Conservation (phyloP, 1,140 invertebrate genomes). For the Lordiphosa mommai region DNA sequence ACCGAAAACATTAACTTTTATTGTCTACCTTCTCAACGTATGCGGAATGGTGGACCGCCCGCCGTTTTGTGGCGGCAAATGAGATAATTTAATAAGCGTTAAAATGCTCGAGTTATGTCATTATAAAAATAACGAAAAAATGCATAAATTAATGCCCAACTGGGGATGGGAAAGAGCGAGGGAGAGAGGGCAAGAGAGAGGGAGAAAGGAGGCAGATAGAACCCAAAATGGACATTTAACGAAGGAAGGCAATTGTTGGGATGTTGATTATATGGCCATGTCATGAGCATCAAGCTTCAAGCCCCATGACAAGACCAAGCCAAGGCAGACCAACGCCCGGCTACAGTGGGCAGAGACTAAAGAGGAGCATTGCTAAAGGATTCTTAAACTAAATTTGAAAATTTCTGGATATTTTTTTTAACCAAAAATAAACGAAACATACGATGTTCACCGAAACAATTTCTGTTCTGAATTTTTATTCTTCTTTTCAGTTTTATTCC, state of each 20-base stretch:
- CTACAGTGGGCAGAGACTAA: constrained; percentile 1
- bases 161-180: background rate
- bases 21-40: constrained; percentile 49
- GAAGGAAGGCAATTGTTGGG: constrained; percentile 63
- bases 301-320: constrained; percentile 6
- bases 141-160: constrained; percentile 45
- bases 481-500: no score
- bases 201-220: background rate
- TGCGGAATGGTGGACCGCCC: constrained; percentile 45
- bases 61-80: constrained; percentile 68
- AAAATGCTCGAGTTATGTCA: constrained; percentile 80
- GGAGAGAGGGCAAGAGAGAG: background rate
- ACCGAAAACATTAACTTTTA: constrained; percentile 60
- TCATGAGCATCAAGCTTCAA: constrained; percentile 37
- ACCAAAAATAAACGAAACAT: no score
- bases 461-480: no score
- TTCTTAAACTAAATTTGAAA: no score
- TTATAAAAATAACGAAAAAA: constrained; percentile 77
- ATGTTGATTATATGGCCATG: constrained; percentile 54
- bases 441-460: no score
- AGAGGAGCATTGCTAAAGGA: background rate
- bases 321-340: constrained; percentile 8
- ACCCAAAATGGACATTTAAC: constrained; percentile 77
- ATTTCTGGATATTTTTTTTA: no score
- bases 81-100: constrained; percentile 80